Conservation (phyloP, 2,888 invertebrate species). For the Apantesis nais region DNA sequence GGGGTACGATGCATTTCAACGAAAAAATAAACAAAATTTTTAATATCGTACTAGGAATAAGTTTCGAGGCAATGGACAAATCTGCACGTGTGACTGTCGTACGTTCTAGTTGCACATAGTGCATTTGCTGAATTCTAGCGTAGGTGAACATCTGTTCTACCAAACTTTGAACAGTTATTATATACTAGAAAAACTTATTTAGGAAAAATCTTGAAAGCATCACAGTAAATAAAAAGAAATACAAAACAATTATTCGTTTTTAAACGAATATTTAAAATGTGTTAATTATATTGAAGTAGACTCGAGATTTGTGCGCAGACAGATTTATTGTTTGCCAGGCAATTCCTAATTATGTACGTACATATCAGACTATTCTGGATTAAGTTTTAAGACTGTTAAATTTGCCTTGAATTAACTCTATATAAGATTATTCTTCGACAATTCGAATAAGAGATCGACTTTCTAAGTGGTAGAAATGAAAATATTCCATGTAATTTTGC, state of each 20-base stretch:
- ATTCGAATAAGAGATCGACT: conserved; percentile 11
- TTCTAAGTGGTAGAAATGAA: conserved; percentile 11
- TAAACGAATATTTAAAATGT: not conserved
- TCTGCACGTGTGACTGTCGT: too few relatives aligned
- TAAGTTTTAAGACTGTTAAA: conserved; percentile 22
- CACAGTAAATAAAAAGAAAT: not conserved
- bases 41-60: too few relatives aligned
- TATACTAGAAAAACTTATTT: too few relatives aligned
- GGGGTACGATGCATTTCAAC: too few relatives aligned
- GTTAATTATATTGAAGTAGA: not conserved
- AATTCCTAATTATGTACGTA: conserved; percentile 6
- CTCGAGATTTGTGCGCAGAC: conserved; percentile 11
- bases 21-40: too few relatives aligned
- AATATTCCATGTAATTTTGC: conserved; percentile 15
- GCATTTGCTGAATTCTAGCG: too few relatives aligned
- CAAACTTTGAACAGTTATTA: too few relatives aligned
- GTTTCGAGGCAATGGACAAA: too few relatives aligned
- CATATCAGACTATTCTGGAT: conserved; percentile 17
- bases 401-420: conserved; percentile 12
- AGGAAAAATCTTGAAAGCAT: too few relatives aligned
- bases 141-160: too few relatives aligned
- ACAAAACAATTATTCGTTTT: not conserved
- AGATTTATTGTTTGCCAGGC: conserved; percentile 24
- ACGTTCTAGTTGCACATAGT: too few relatives aligned
- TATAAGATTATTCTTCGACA: conserved; percentile 17